phyloP scores from a whole-genome alignment of 2,888 invertebrate genomes.

The Horisme vitalbata region DNA sequence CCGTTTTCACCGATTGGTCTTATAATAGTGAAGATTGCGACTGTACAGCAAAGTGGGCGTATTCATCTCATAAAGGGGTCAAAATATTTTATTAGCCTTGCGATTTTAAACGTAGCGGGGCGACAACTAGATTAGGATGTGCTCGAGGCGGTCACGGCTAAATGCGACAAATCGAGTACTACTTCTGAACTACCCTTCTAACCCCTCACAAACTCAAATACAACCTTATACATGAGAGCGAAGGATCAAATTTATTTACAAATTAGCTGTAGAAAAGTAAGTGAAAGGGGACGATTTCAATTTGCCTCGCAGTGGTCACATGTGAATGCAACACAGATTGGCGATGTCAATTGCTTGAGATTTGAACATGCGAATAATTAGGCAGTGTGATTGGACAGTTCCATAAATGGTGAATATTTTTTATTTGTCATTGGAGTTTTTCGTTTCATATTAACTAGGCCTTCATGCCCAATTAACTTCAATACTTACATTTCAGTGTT shows the following conservation, averaged over 20 bases:
- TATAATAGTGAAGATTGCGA: slow-evolving; percentile 21
- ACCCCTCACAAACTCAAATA: slow-evolving; percentile 5
- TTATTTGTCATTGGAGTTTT: too few relatives aligned
- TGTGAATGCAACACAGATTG: slow-evolving; percentile 49
- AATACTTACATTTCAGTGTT: too few relatives aligned
- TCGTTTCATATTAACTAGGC: too few relatives aligned
- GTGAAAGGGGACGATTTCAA: slow-evolving; percentile 39
- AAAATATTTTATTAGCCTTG: slow-evolving; percentile 83
- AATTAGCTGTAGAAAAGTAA: slow-evolving; percentile 28
- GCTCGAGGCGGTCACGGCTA: slow-evolving; percentile 46
- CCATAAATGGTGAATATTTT: background rate
- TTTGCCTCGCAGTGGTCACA: slow-evolving; percentile 50
- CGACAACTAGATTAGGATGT: slow-evolving; percentile 75
- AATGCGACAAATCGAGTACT: slow-evolving; percentile 55
- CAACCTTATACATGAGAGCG: slow-evolving; percentile 5
- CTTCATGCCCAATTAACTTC: too few relatives aligned
- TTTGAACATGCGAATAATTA: slow-evolving; percentile 29
- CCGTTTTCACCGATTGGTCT: background rate
- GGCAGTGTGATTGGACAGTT: slow-evolving; percentile 8
- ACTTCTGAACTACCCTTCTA: slow-evolving; percentile 40
- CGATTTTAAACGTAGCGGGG: slow-evolving; percentile 78
- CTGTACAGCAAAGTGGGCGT: slow-evolving; percentile 74
- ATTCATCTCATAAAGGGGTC: slow-evolving; percentile 81
- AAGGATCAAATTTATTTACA: slow-evolving; percentile 30
- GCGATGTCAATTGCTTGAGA: slow-evolving; percentile 42